These are phyloP conservation scores for Pseudomugil gertrudae DNA, from an alignment of 2,797 vertebrate species.

Conservation along the genomic window DNA sequence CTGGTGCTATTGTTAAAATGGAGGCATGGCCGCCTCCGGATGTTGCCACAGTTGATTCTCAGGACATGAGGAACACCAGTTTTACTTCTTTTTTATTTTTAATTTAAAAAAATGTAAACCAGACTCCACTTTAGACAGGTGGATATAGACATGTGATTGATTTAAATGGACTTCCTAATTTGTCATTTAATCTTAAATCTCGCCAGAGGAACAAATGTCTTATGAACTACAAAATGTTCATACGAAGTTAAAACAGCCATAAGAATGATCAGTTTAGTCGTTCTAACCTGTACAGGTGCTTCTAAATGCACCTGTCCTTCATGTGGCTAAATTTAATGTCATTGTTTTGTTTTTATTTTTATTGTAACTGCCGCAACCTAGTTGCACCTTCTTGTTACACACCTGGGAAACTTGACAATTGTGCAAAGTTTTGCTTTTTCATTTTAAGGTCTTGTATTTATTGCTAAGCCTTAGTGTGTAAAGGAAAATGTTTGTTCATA, in stretches of 20 bases:
- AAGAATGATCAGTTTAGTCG: constrained; percentile 1
- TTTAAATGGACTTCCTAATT: not conserved
- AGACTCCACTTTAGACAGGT: not conserved
- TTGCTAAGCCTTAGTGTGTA: constrained; percentile 55
- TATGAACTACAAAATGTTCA: not conserved
- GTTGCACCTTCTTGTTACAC: constrained; percentile 67
- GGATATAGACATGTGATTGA: not conserved
- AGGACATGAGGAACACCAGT: constrained; percentile 2
- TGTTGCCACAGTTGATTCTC: constrained; percentile 51
- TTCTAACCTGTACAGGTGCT: constrained; percentile 1
- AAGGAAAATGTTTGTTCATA: constrained; percentile 32
- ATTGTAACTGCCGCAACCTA: constrained; percentile 31
- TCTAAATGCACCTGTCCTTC: not conserved
- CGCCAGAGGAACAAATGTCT: not conserved
- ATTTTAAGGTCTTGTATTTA: constrained; percentile 69
- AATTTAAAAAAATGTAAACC: not conserved
- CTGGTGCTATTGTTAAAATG: constrained; percentile 34
- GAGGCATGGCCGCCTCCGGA: constrained; percentile 8
- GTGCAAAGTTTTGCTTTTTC: constrained; percentile 30
- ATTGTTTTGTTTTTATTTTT: not conserved
- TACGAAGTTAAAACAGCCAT: constrained; percentile 10
- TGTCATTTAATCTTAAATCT: not conserved
- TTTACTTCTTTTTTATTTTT: not conserved
- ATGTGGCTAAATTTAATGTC: not conserved
- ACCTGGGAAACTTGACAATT: constrained; percentile 77